These are phyloP conservation scores for Drymodes brunneopygia DNA, from an alignment of 2,113 vertebrate genomes.

Conservation along the genomic window DNA sequence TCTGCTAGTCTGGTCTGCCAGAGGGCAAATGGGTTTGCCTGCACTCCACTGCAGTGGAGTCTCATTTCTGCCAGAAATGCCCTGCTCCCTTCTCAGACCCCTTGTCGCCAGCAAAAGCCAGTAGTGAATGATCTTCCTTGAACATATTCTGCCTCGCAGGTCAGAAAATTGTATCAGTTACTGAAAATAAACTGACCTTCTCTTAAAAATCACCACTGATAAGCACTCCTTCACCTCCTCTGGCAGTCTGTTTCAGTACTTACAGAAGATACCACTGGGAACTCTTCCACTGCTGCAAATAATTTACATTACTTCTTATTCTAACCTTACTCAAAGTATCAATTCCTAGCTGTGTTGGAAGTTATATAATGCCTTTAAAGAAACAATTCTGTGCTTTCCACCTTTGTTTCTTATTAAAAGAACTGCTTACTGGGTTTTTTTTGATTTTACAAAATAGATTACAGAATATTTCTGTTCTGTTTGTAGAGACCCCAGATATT, in stretches of 20 bases:
- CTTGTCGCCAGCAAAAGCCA: not conserved
- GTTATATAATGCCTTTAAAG: not conserved
- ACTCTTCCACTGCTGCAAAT: not conserved
- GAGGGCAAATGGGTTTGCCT: not conserved
- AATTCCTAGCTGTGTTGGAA: not conserved
- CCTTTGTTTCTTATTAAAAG: not conserved
- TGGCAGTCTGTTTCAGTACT: not conserved
- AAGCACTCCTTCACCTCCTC: not conserved
- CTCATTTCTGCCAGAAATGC: not conserved
- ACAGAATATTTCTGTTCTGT: not conserved
- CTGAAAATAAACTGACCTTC: not conserved
- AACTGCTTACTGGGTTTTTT: not conserved
- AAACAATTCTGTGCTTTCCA: not conserved
- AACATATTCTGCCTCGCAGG: not conserved
- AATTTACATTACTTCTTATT: not conserved
- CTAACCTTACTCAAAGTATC: not conserved
- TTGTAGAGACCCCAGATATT: not conserved
- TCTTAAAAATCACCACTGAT: not conserved
- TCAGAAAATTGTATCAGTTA: not conserved
- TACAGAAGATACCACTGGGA: not conserved
- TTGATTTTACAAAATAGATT: not conserved
- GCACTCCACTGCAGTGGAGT: fast-evolving
- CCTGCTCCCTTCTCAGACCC: not conserved
- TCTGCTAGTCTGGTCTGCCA: not conserved
- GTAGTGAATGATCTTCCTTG: not conserved